Evolutionary conservation across 2,888 invertebrate genomes (phyloP).

Genomic region (Drosophila nr. perissopoda): DNA sequence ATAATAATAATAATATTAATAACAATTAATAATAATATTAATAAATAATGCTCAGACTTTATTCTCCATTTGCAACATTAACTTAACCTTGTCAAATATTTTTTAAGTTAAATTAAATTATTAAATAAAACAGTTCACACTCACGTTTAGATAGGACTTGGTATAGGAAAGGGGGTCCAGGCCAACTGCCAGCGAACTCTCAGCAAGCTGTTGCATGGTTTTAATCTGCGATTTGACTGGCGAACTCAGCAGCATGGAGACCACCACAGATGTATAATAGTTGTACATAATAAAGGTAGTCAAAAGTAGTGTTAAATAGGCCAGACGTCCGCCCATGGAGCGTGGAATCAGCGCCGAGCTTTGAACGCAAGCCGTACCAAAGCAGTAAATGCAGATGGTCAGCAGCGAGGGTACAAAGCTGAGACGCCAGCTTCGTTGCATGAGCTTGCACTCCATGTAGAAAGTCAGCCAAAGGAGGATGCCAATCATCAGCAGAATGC

Average conservation of each 20-base stretch:
- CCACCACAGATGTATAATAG: conserved; percentile 88
- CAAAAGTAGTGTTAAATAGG: conserved; percentile 72
- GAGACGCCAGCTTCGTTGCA: conserved; percentile 40
- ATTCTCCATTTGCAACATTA: not conserved
- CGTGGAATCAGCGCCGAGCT: conserved; percentile 85
- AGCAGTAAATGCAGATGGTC: conserved; percentile 82
- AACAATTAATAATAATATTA: too few species aligned
- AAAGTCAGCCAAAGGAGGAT: conserved; percentile 83
- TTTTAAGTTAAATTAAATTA: not conserved
- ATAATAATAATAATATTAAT: too few species aligned
- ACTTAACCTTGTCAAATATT: not conserved
- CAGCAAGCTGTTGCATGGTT: conserved; percentile 86
- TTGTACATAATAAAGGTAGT: conserved; percentile 87
- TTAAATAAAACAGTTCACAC: conserved; percentile 15
- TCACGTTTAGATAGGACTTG: conserved; percentile 78
- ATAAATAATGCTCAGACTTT: too few species aligned
- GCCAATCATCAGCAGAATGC: conserved; percentile 81
- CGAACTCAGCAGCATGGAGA: conserved; percentile 87
- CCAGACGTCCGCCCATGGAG: conserved; percentile 84
- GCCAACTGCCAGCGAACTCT: conserved; percentile 86
- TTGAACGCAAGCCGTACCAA: conserved; percentile 86
- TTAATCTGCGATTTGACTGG: conserved; percentile 86
- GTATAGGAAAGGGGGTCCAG: conserved; percentile 85
- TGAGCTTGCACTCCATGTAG: conserved; percentile 63
- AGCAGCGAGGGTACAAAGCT: conserved; percentile 78